Base-by-base conservation (phyloP, 2,888 invertebrate species). In the Bedellia somnulentella region DNA sequence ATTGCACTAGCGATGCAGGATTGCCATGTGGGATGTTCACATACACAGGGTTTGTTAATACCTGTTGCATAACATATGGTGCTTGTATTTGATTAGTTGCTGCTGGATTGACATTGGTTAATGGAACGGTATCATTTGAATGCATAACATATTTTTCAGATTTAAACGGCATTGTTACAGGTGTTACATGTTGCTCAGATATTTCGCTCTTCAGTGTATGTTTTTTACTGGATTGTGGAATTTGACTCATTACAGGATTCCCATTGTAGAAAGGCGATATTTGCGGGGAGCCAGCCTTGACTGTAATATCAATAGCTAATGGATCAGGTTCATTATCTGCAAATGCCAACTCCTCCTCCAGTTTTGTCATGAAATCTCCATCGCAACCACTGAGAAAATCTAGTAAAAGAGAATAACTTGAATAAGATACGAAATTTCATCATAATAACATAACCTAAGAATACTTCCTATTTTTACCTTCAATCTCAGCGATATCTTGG, bases 371-470 rank as follows among this genome's bases (percentile, higher is more conserved):
- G 37, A 85, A 73, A 49, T 84, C 85, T 38, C 67, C 82, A 57
- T 85, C 85, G 48, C 82, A 86, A 37, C 82, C 81, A 40, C 79
- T 79, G 15, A 86, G 58, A 28, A 85, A 75, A 59, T 85, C 85
- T 85, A 58, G 30, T 77, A 17, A 29, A 13, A 14, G 15, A 26
- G n/a, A n/a, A n/a, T n/a, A n/a, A n/a, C n/a, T n/a, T n/a, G n/a
- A n/a, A n/a, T n/a, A n/a, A n/a, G n/a, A n/a, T n/a, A n/a, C n/a
- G n/a, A n/a, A n/a, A n/a, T n/a, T n/a, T n/a, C n/a, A n/a, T n/a
- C n/a, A n/a, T n/a, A n/a, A n/a, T n/a, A n/a, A n/a, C n/a, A n/a
- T n/a, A n/a, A n/a, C n/a, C 5, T 10, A 6, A 10, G 4, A 25
- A 25, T 13, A 25, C 6, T 25, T 25, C 6, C 3, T 8, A 13